Conservation (phyloP, 2,797 vertebrate species). For the Betta splendens region DNA sequence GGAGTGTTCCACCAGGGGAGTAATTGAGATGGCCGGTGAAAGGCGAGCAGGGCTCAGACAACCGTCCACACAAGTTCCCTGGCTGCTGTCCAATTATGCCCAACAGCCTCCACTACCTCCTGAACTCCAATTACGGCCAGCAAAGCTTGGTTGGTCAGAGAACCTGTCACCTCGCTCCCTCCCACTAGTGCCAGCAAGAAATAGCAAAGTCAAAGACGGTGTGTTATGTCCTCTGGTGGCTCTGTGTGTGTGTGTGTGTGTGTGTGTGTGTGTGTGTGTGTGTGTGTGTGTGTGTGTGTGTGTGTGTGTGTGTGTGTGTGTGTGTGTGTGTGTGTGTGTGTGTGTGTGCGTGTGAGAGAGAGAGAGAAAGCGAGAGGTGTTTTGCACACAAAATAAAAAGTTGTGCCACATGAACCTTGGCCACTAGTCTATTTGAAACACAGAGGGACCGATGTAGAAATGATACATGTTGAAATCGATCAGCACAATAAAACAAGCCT, state of each 20-base stretch:
- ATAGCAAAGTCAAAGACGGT: constrained; percentile 70
- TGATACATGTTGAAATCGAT: too few species aligned
- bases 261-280: too few species aligned
- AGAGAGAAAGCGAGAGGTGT: too few species aligned
- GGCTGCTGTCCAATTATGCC: constrained; percentile 77
- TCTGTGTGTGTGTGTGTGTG: background rate
- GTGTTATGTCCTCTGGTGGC: constrained; percentile 55
- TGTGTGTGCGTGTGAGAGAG: too few species aligned
- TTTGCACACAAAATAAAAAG: too few species aligned
- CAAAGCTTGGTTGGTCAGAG: constrained; percentile 67
- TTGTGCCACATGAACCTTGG: background rate
- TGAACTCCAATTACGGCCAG: constrained; percentile 77
- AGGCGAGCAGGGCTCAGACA: constrained; percentile 58
- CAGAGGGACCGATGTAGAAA: too few species aligned
- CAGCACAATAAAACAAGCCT: too few species aligned
- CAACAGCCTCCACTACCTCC: constrained; percentile 63
- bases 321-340: too few species aligned
- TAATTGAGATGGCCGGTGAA: constrained; percentile 72
- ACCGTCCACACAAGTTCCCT: constrained; percentile 67
- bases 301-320: too few species aligned
- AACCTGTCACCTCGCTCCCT: constrained; percentile 62
- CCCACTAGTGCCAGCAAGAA: constrained; percentile 47
- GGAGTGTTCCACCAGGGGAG: constrained; percentile 56
- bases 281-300: too few species aligned
- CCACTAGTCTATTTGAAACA: constrained; percentile 11